Evolutionary conservation across 1,140 invertebrate genomes (phyloP), one percentile per base, ranked within the genome.

Genomic region (Leptopilina boulardi): DNA sequence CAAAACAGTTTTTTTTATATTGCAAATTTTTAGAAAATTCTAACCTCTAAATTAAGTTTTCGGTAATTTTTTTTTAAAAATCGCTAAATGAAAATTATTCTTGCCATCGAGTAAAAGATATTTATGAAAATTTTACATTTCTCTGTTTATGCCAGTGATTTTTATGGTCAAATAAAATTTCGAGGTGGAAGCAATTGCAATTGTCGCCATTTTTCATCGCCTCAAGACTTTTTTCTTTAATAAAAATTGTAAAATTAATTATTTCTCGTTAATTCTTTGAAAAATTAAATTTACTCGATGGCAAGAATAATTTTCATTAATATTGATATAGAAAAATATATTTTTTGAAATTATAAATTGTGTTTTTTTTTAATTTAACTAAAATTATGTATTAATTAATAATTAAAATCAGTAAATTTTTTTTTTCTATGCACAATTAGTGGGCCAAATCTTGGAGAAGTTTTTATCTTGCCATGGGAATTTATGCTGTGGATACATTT

Each of bases 401-500:
- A n/a, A n/a, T 30, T 30, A 2, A 34, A 34, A 34, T 34, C 6
- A 3, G 6, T 34, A 3, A 34, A 34, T 3, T 34, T 34, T 34
- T 30, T 15, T 11, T 66, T 66, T 66, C 4, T 15, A 11, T 44
- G 21, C 9, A 30, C 26, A 66, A 19, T 19, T 26, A 66, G 59
- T 66, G 59, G 59, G 10, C 26, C 1, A n/a, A 13, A 30, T 66
- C 59, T 0, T 66, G 59, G 59, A 30, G n/a, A 66, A 30, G 23
- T 8, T 15, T 30, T 66, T 66, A 66, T 15, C 26, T 66, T 15
- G 15, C 15, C 4, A 34, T 66, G 59, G 59, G 13, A 66, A n/a
- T 66, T 23, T 66, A 30, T 15, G 59, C 59, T 30, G 59, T 66
- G 26, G 59, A 66, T 30, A 26, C 59, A 3, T 66, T 66, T 30